Evolutionary conservation across 2,113 vertebrate species (phyloP).

Genomic region (Cynoglossus semilaevis): DNA sequence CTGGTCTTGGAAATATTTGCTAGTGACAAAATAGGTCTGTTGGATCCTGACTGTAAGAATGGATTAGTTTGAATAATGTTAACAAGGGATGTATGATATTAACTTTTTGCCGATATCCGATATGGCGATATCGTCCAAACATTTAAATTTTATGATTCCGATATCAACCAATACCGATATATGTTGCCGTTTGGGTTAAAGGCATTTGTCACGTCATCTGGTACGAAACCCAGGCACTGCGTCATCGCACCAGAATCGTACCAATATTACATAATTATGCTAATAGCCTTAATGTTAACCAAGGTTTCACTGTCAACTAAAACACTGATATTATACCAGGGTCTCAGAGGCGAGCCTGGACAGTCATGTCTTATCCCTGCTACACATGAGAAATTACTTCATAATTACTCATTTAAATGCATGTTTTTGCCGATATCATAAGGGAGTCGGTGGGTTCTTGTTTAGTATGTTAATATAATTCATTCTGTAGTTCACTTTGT

Average conservation of each 20-base stretch:
- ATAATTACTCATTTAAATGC: slow-evolving; percentile 54
- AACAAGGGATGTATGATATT: slow-evolving; percentile 14
- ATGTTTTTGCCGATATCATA: slow-evolving; percentile 27
- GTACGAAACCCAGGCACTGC: too few relatives aligned
- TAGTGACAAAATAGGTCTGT: slow-evolving; percentile 1
- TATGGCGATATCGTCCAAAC: too few relatives aligned
- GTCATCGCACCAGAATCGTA: too few relatives aligned
- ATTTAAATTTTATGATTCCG: too few relatives aligned
- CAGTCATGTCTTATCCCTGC: slow-evolving; percentile 9
- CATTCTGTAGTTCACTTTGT: slow-evolving; percentile 19
- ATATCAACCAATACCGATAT: too few relatives aligned
- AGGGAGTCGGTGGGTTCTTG: slow-evolving; percentile 15
- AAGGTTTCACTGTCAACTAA: background rate
- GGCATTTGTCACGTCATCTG: too few relatives aligned
- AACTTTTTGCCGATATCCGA: slow-evolving; percentile 25
- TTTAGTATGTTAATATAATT: slow-evolving; percentile 42
- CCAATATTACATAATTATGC: too few relatives aligned
- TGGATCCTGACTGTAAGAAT: slow-evolving; percentile 26
- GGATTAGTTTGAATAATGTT: background rate
- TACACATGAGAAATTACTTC: slow-evolving; percentile 18
- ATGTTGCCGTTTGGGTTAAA: too few relatives aligned
- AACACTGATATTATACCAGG: background rate
- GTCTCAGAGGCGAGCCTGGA: background rate
- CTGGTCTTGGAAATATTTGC: slow-evolving; percentile 6
- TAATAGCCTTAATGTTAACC: slow-evolving; percentile 1